phyloP scores from a whole-genome alignment of 2,888 invertebrate genomes.

The Platycheirus albimanus region DNA sequence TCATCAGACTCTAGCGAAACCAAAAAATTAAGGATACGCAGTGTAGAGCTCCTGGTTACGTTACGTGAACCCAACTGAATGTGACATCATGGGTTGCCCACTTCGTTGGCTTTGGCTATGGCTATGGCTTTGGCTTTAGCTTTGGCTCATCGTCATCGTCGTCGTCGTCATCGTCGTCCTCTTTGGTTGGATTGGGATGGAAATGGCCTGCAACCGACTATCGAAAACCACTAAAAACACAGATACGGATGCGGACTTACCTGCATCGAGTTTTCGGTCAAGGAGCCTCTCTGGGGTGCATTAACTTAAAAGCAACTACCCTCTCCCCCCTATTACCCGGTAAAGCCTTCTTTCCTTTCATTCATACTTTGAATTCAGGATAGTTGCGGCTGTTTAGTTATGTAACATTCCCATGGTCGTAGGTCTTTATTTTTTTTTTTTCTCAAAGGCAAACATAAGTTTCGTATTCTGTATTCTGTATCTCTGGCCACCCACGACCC shows the following conservation, averaged over 20 bases:
- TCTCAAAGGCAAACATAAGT: conserved; percentile 44
- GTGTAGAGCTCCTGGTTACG: conserved; percentile 50
- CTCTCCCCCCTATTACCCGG: not conserved
- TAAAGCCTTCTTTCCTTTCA: conserved; percentile 14
- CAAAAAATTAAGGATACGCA: conserved; percentile 72
- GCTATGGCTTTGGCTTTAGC: too few species aligned
- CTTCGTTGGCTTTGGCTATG: conserved; percentile 35
- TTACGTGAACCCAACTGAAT: conserved; percentile 70
- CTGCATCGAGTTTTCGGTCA: conserved; percentile 73
- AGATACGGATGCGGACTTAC: conserved; percentile 73
- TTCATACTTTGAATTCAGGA: conserved; percentile 45
- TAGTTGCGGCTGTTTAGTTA: conserved; percentile 70
- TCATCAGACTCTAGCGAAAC: conserved; percentile 48
- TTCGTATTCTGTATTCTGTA: not conserved
- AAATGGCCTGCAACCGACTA: conserved; percentile 61
- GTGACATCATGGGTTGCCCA: conserved; percentile 67
- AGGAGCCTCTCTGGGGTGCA: conserved; percentile 71
- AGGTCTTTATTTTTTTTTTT: conserved; percentile 47
- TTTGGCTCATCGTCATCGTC: conserved; percentile 27
- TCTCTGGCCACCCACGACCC: conserved; percentile 10
- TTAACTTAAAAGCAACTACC: conserved; percentile 71
- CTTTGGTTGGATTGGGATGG: conserved; percentile 36
- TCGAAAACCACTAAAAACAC: conserved; percentile 74
- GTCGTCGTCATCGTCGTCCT: not conserved
- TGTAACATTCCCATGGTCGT: conserved; percentile 48